These are phyloP conservation scores for Sebastes oblongus DNA, from an alignment of 2,797 vertebrate species.

Conservation along the genomic window DNA sequence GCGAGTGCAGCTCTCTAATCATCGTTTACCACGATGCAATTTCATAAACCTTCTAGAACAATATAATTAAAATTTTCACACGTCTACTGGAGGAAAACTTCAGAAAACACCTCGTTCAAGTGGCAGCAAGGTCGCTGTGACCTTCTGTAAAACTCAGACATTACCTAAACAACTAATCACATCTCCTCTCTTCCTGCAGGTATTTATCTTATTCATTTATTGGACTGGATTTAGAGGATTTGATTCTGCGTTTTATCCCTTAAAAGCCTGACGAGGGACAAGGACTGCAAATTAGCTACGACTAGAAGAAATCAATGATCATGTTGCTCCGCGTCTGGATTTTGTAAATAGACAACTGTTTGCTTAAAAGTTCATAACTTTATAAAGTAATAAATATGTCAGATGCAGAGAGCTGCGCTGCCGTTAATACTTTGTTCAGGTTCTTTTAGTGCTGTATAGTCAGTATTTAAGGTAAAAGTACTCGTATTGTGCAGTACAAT, in stretches of 20 bases:
- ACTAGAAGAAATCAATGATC: not conserved
- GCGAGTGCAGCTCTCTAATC: conserved; percentile 25
- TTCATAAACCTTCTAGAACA: conserved; percentile 41
- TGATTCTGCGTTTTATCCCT: not conserved
- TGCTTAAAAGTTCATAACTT: not conserved
- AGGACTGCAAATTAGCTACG: not conserved
- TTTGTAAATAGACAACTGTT: not conserved
- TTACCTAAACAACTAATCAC: not conserved
- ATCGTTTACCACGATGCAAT: conserved; percentile 43
- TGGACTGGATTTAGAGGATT: not conserved
- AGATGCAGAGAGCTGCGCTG: not conserved
- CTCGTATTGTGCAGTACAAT: too few relatives aligned
- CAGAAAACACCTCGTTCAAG: not conserved
- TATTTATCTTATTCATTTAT: not conserved
- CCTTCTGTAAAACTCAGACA: not conserved
- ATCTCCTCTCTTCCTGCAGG: not conserved
- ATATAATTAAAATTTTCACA: conserved; percentile 34
- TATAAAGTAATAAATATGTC: not conserved
- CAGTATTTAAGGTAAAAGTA: too few relatives aligned
- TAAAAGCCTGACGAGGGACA: not conserved
- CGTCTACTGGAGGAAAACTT: conserved; percentile 3
- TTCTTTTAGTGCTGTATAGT: not conserved
- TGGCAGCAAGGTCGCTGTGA: not conserved
- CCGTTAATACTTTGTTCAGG: not conserved
- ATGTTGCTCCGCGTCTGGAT: not conserved